Evolutionary conservation across 2,888 invertebrate genomes (phyloP).

Genomic region (Bombylius discolor): DNA sequence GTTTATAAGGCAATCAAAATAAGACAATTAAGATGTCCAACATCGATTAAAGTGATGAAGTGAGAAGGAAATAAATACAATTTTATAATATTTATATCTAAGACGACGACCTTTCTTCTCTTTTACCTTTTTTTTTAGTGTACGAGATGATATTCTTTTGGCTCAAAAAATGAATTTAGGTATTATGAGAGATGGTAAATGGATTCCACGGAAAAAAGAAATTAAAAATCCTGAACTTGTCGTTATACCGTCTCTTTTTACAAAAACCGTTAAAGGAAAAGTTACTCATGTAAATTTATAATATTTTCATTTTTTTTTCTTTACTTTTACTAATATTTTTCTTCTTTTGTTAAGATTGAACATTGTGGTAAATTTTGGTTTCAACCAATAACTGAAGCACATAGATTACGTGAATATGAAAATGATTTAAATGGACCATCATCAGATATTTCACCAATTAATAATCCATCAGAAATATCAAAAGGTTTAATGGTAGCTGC

Average conservation of each 20-base stretch:
- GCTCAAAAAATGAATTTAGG: constrained; percentile 31
- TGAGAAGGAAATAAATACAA: constrained; percentile 18
- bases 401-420: constrained; percentile 30
- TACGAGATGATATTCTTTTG: constrained; percentile 38
- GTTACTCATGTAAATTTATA: constrained; percentile 43
- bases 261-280: constrained; percentile 36
- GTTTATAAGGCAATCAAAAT: constrained; percentile 64
- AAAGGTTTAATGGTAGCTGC: constrained; percentile 47
- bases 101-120: neutral
- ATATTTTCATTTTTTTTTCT: neutral
- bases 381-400: constrained; percentile 24
- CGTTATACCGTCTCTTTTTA: constrained; percentile 43
- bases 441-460: constrained; percentile 21
- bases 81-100: neutral
- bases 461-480: constrained; percentile 23
- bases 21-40: constrained; percentile 39
- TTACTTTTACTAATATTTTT: neutral
- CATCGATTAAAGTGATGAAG: constrained; percentile 27
- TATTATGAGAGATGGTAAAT: constrained; percentile 21
- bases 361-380: constrained; percentile 33
- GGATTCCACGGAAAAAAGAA: constrained; percentile 21
- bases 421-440: constrained; percentile 30
- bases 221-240: constrained; percentile 40
- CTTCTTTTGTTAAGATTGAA: constrained; percentile 21
- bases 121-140: constrained; percentile 28